Base-by-base conservation (phyloP, 2,113 vertebrate species). In the Galemys pyrenaicus region DNA sequence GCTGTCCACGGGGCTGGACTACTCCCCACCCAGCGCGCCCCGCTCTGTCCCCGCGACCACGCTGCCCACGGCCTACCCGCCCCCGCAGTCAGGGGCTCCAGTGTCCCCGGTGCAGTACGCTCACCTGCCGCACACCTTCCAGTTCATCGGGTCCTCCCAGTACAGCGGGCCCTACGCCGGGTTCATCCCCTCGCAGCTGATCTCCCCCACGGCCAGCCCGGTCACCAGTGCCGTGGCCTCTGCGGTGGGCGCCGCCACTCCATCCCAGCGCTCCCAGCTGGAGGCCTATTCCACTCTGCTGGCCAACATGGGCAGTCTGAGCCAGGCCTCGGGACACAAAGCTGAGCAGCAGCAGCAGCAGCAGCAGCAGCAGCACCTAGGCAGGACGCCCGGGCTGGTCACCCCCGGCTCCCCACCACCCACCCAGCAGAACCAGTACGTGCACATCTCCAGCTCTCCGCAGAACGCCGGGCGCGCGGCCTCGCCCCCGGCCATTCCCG, bases 111-210 rank as follows among this genome's bases (percentile, higher is more conserved):
- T 98, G 97, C 99, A 99, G 98, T 99, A 99, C 88, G 98, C 99
- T 0, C 99, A 99, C 94, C 98, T 99, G 98, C 99, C 99, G 30
- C 99, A 98, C 96, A 99, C 99, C 91, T 98, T 99, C 97, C 99
- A 99, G 98, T 99, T 99, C 6, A 99, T 99, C 3, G 98, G 99
- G 96, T 97, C 97, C 67, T 98, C 99, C 24, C 98, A 99, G 62
- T 99, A 99, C 97, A 97, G 98, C 1, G 97, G 98, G 82, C 99
- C 99, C 65, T 99, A 99, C 79, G 89, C 99, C 19, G 97, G 99
- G 95, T 99, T 99, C 98, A 98, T 99, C 97, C 99, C 99, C 67
- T 99, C 99, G 0, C 99, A 99, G 97, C 98, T 99, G 95, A 98
- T 99, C 91, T 99, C 99, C 82, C 99, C 99, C 0, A 98, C 98